Conservation (phyloP, 2,113 vertebrate species). For the Limanda limanda region DNA sequence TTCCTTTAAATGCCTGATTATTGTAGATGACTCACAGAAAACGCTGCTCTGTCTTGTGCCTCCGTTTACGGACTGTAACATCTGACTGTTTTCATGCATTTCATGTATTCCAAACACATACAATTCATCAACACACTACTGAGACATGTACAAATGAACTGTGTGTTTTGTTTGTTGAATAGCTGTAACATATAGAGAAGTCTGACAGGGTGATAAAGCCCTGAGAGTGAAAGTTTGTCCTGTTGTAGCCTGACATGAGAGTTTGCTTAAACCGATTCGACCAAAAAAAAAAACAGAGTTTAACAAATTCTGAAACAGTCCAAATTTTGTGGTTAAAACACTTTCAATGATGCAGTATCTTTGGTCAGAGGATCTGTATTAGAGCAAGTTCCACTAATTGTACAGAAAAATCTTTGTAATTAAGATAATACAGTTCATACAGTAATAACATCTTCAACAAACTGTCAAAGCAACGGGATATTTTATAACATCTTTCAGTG, state of each 20-base stretch:
- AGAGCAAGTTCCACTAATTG: too few species aligned
- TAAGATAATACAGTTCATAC: neutral
- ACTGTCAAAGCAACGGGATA: neutral
- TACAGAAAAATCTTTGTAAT: too few species aligned
- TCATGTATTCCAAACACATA: neutral
- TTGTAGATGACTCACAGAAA: neutral
- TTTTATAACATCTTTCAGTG: neutral
- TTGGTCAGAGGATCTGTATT: too few species aligned
- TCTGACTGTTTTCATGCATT: neutral
- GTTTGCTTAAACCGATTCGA: too few species aligned
- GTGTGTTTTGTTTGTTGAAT: neutral
- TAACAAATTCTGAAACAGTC: too few species aligned
- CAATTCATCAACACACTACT: neutral
- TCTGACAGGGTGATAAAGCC: neutral
- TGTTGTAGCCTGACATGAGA: too few species aligned
- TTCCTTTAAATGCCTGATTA: neutral
- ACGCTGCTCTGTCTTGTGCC: neutral
- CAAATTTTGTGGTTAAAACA: too few species aligned
- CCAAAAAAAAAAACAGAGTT: too few species aligned
- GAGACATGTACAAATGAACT: neutral
- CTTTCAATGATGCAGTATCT: neutral
- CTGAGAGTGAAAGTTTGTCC: neutral
- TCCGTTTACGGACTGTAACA: neutral
- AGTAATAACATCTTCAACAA: neutral
- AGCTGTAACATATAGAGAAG: neutral